phyloP scores from a whole-genome alignment of 1,140 invertebrate genomes.

The Temnothorax curvispinosus region DNA sequence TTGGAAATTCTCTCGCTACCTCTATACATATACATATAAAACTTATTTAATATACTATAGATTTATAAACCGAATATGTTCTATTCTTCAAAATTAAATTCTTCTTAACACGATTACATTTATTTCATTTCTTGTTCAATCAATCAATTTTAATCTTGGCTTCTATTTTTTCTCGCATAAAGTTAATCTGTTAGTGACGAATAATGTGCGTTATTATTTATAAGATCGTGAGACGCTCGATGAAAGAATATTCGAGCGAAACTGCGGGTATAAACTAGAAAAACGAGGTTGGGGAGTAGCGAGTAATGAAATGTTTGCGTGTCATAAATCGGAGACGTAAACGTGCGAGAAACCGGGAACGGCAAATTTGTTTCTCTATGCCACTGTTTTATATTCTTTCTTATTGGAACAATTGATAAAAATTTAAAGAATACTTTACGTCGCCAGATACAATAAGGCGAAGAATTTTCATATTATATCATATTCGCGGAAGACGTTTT shows the following conservation, averaged over 20 bases:
- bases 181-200: not conserved
- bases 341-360: too few relatives aligned
- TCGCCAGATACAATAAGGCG: not conserved
- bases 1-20: not conserved
- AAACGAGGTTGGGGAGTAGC: not conserved
- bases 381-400: not conserved
- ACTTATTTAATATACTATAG: too few relatives aligned
- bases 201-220: not conserved
- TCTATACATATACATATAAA: too few relatives aligned
- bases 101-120: not conserved
- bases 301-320: not conserved
- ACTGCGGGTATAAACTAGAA: not conserved
- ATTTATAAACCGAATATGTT: not conserved
- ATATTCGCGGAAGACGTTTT: not conserved
- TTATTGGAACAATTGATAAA: conserved; percentile 26
- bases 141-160: not conserved
- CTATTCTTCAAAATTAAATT: not conserved
- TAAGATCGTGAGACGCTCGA: not conserved
- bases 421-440: conserved; percentile 28
- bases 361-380: not conserved
- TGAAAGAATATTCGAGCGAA: not conserved
- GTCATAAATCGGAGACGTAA: conserved; percentile 8
- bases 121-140: not conserved
- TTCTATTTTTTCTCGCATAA: not conserved
- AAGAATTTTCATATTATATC: conserved; percentile 20